phyloP scores from a whole-genome alignment of 1,140 invertebrate genomes.

The Globodera rostochiensis region DNA sequence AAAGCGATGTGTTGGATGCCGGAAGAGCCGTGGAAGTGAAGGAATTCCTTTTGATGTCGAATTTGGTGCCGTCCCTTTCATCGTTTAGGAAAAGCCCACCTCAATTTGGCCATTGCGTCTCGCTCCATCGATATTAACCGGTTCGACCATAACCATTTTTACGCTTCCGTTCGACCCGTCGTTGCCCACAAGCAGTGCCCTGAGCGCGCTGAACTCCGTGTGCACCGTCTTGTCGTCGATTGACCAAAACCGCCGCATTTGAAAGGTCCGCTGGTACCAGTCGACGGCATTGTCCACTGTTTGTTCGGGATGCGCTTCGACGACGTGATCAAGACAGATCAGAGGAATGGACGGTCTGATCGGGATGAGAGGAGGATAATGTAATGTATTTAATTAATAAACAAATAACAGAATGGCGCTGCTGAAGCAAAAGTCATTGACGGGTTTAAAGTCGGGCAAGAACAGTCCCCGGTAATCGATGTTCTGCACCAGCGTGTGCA shows the following conservation, averaged over 20 bases:
- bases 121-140: slow-evolving; percentile 25
- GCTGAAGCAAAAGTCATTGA: slow-evolving; percentile 40
- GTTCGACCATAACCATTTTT: slow-evolving; percentile 43
- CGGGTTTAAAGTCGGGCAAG: slow-evolving; percentile 72
- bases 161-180: neutral
- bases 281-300: slow-evolving; percentile 82
- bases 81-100: slow-evolving; percentile 6
- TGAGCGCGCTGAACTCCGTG: slow-evolving; percentile 86
- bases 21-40: slow-evolving; percentile 93
- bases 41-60: slow-evolving; percentile 87
- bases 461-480: slow-evolving; percentile 82
- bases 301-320: slow-evolving; percentile 90
- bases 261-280: slow-evolving; percentile 89
- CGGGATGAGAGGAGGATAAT: neutral
- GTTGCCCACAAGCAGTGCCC: slow-evolving; percentile 85
- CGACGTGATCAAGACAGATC: slow-evolving; percentile 84
- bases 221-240: slow-evolving; percentile 93
- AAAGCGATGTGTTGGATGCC: slow-evolving; percentile 97
- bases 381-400: neutral
- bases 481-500: slow-evolving; percentile 91
- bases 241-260: slow-evolving; percentile 98
- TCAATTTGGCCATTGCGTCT: slow-evolving; percentile 43
- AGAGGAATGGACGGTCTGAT: slow-evolving; percentile 42
- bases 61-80: no score
- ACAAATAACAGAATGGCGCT: slow-evolving; percentile 41